Evolutionary conservation across 1,140 invertebrate genomes (phyloP), one percentile per base, ranked within the genome.

Genomic region (Plodia interpunctella): DNA sequence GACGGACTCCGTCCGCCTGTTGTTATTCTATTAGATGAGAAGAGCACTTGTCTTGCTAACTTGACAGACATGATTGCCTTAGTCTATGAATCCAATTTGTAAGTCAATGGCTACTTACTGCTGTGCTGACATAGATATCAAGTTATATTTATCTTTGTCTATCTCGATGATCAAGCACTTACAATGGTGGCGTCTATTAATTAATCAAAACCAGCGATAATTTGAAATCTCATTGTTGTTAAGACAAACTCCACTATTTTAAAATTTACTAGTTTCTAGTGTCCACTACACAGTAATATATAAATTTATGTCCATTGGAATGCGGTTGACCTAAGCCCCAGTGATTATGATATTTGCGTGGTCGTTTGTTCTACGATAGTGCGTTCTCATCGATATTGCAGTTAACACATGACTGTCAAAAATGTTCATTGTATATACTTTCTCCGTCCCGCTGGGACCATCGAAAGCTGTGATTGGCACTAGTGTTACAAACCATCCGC

Each of bases 341-440:
- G 38, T 15, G 38, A 44, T 44, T 44, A 44, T 6, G 38, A 44
- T 44, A 17, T 44, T 44, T 44, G 15, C 38, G 38, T 44, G 38
- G 38, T 3, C 15, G 38, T 44, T 44, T 44, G 38, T 15, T 44
- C 10, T 44, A n/a, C 2, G 38, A 44, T 44, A 44, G 13, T 15
- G 38, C 38, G 15, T n/a, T 44, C 13, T 44, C 38, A 44, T 44
- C 15, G 35, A 57, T 51, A 57, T 62, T 57, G 49, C 56, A 57
- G 20, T 18, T 17, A 35, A 57, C 50, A 57, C 60, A 57, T 30
- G 55, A 49, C 60, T 51, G 15, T 57, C 30, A 54, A 58, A 18
- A 32, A 38, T 49, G 54, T 51, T 30, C 13, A 62, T 57, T 62
- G 55, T 62, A 54, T 44, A 54, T 35, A 62, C 60, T 62, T 62